A percentile compares a stretch with the other conserved stretches of the same genome.
phyloP scores from a whole-genome alignment of 2,113 vertebrate species.

The Columba livia region DNA sequence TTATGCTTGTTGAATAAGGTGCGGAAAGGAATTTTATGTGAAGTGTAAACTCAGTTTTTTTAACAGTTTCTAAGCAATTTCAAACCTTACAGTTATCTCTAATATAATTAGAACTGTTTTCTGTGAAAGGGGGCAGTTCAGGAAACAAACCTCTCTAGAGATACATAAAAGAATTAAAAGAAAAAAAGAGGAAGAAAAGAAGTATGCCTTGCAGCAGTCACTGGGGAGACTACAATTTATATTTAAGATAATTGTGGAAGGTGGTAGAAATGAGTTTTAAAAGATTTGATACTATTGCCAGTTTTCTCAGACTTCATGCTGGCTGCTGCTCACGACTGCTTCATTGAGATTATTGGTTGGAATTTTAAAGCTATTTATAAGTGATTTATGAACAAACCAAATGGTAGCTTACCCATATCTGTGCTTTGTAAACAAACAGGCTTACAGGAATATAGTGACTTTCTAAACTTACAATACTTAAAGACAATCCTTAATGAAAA shows the following conservation, averaged over 20 bases:
- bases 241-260: not conserved
- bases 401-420: not conserved
- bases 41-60: not conserved
- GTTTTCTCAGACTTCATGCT: not conserved
- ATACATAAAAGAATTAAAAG: not conserved
- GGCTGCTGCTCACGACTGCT: not conserved
- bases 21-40: not conserved
- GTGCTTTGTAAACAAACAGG: not conserved
- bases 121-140: not conserved
- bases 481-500: not conserved
- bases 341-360: not conserved
- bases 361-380: conserved; percentile 7
- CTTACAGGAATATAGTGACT: not conserved
- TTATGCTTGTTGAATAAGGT: not conserved
- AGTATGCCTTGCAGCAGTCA: not conserved
- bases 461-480: not conserved
- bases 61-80: not conserved
- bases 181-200: not conserved
- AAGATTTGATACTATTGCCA: not conserved
- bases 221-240: not conserved
- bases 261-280: not conserved
- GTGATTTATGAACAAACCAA: not conserved
- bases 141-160: not conserved
- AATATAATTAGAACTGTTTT: not conserved
- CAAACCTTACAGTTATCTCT: not conserved